Conservation (phyloP, 2,888 invertebrate genomes). For the Cenopis cana region DNA sequence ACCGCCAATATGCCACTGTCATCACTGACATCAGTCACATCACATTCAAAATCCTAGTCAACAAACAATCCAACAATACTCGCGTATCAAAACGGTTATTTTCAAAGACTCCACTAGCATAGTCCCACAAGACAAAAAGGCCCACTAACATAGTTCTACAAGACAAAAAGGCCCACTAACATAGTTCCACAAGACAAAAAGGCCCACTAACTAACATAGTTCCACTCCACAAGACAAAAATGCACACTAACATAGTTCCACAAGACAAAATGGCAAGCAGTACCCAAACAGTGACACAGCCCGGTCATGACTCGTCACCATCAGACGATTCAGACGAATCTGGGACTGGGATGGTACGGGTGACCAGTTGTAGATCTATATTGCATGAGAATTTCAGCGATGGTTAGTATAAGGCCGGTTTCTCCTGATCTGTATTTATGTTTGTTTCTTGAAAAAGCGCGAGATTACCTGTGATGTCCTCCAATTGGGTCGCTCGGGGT, state of each 20-base stretch:
- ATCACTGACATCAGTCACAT: neutral
- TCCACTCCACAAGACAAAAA: too few relatives aligned
- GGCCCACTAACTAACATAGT: too few relatives aligned
- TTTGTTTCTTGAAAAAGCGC: too few relatives aligned
- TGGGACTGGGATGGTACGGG: too few relatives aligned
- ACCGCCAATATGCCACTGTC: neutral
- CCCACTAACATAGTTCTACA: neutral
- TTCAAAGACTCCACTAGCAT: neutral
- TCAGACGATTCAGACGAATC: neutral
- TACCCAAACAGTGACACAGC: neutral
- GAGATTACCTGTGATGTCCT: too few relatives aligned
- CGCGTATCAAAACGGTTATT: neutral
- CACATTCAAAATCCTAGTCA: neutral
- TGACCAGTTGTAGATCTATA: neutral
- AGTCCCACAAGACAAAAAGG: too few relatives aligned
- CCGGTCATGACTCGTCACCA: neutral
- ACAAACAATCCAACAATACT: neutral
- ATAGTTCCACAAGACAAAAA: neutral
- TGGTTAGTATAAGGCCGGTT: neutral
- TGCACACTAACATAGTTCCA: neutral
- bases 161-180: neutral
- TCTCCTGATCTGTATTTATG: too few relatives aligned
- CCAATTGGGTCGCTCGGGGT: too few relatives aligned
- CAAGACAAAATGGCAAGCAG: neutral
- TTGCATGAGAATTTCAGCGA: neutral